Evolutionary conservation across 2,113 vertebrate genomes (phyloP), one percentile per base, ranked within the genome.

Genomic region (Rhodinocichla rosea): DNA sequence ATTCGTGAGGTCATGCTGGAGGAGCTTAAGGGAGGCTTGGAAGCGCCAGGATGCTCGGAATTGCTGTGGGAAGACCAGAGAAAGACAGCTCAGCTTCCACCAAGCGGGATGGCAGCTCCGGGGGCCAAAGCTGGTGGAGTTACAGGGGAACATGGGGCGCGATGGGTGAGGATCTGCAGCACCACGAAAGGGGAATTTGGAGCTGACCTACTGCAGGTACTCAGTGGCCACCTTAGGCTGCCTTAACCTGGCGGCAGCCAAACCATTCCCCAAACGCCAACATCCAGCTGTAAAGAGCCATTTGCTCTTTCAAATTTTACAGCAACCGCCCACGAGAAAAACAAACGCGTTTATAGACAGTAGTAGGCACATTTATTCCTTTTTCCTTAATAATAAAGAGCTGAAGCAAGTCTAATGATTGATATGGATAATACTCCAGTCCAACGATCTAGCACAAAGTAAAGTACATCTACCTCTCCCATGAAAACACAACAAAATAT

Each of bases 1-100:
- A 98, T 98, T 89, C 98, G 98, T 98, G 98, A 99, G 96, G 98
- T 98, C 98, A 98, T 97, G 79, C 97, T 97, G 91, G 99, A 99
- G 98, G 99, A 99, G 98, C 98, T 98, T 97, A 98, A 96, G 68
- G 98, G 97, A 97, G 97, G 97, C 98, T 99, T 98, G 98, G 97
- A 97, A 97, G 98, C 98, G 97, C 98, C 98, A 91, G 98, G 98
- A 98, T 98, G 98, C 98, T 99, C 98, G 81, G 98, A 98, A 86
- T 98, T 99, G 97, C 98, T 98, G 98, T 94, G 96, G 97, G 92
- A 96, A 98, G 96, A 97, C 11, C 95, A 96, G 90, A 98, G 88
- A 96, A 44, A 97, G 73, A 97, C 30, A 79, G 89, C 42, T 97
- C 81, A 98, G 95, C 92, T 95, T 97, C 83, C 35, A 94, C 69